Base-by-base conservation (phyloP, 2,888 invertebrate genomes). In the Sialis lutaria region DNA sequence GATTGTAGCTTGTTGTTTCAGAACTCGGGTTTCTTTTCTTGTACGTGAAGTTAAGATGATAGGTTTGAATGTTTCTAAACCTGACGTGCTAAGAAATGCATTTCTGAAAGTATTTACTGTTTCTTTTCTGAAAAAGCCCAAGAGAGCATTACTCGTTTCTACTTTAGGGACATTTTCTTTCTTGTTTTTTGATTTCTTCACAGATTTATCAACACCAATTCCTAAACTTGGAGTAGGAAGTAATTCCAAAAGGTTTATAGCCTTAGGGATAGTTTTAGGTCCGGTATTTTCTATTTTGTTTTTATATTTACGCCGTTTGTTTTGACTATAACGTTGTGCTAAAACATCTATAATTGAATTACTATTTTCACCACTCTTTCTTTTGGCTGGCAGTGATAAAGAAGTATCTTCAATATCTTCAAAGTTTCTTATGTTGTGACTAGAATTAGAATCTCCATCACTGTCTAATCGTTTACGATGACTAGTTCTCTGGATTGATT, bases 1-100 rank as follows among this genome's bases (percentile, higher is more conserved):
- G 40, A 86, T 85, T 4, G 83, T 82, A 40, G 83, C 83, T 55
- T 81, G 70, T 57, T 81, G 80, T 61, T 84, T 82, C 53, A 75
- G 61, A 12, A 79, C 72, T 55, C 82, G 70, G 42, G 81, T 82
- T 60, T 85, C 83, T 33, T 79, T 82, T 55, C 85, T 70, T 12
- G 85, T 85, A 55, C 85, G 71, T 42, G 82, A 76, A 6, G 42
- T 47, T 49, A 84, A 58, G 44, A 85, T 77, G 33, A 82, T 73
- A 0, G 85, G 79, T 33, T 80, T 72, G 56, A 85, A 82, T 61
- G 73, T 66, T 44, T 74, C 66, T 48, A 77, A 60, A 30, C 73
- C 74, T 52, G 75, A 74, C 57, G 74, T 77, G 56, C 75, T 77
- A 49, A 75, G 73, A 61, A 79, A 80, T 40, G 76, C 75, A 54